Base-by-base conservation (phyloP, 2,888 invertebrate genomes). In the Athalia cordata region DNA sequence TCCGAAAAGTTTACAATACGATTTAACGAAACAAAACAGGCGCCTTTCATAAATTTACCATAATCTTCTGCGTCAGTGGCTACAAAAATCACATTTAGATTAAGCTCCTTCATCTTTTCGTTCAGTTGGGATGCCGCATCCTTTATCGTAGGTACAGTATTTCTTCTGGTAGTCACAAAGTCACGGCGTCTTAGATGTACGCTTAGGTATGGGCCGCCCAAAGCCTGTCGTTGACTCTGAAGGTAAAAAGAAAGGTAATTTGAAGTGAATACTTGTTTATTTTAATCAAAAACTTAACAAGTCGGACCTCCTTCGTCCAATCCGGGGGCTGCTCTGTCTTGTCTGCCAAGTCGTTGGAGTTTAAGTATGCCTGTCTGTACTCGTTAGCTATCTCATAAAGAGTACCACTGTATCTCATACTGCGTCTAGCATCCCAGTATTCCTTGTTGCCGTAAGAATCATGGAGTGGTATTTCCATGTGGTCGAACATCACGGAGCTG, bases 151-250 rank as follows among this genome's bases (percentile, higher is more conserved):
- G 99, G 98, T 5, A 97, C 93, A 77, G 96, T 94, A 5, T 93
- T 92, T 29, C 93, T 91, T 78, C 96, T 93, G 1, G 95, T 94
- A 67, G 92, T 91, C 0, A 96, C 91, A 90, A 99, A 99, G 91
- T 99, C 99, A 81, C 94, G 93, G 77, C 99, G 92, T 83, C 99
- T 92, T 89, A 98, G 92, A 91, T 99, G 99, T 0, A 96, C 94
- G 65, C 95, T 94, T 7, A 99, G 80, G 89, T 97, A 99, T 0
- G 95, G 93, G 0, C 93, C 93, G 74, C 96, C 95, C 75, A 86
- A 86, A 0, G 93, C 93, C 83, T 88, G 89, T 80, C 93, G 90
- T 81, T 89, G 90, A 0, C 88, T 87, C 90, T 92, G 81, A 83
- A 62, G 64, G 47, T 15, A 86, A 83, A 65, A 29, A 64, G 13